A percentile compares a stretch with the other conserved stretches of the same genome.
Evolutionary conservation across 2,113 vertebrate genomes (phyloP).

Genomic region (Melanotaenia duboulayi): DNA sequence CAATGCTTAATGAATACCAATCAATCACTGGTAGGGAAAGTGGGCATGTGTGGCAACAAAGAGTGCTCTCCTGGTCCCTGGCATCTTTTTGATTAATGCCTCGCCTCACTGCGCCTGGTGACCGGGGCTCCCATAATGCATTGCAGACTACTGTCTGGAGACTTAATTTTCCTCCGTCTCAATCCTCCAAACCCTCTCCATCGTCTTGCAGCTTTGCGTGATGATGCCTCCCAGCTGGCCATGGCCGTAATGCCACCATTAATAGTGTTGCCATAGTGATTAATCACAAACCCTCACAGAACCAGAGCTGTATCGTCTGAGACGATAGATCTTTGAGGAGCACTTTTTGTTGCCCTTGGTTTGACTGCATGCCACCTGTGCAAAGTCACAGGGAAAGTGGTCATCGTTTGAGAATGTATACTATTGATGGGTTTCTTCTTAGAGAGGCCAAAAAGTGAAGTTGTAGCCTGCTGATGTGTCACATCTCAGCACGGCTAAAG

Average conservation of each 20-base stretch:
- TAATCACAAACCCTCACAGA: slow-evolving; percentile 61
- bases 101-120: slow-evolving; percentile 49
- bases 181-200: slow-evolving; percentile 49
- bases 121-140: slow-evolving; percentile 71
- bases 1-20: slow-evolving; percentile 74
- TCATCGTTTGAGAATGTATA: neutral
- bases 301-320: slow-evolving; percentile 37
- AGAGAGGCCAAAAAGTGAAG: neutral
- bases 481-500: slow-evolving; percentile 6
- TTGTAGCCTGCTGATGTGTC: slow-evolving; percentile 4
- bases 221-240: slow-evolving; percentile 65
- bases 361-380: slow-evolving; percentile 14
- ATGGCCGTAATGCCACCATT: slow-evolving; percentile 62
- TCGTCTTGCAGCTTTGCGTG: slow-evolving; percentile 42
- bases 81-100: slow-evolving; percentile 77
- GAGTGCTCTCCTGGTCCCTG: slow-evolving; percentile 57
- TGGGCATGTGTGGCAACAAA: slow-evolving; percentile 59
- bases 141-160: slow-evolving; percentile 72
- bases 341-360: slow-evolving; percentile 35
- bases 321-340: slow-evolving; percentile 34
- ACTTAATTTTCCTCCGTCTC: slow-evolving; percentile 70
- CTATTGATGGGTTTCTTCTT: neutral
- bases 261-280: slow-evolving; percentile 68
- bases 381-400: slow-evolving; percentile 14
- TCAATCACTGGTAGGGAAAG: slow-evolving; percentile 62